These are phyloP conservation scores for Fabriciana adippe DNA, from an alignment of 2,888 invertebrate species.

Conservation along the genomic window DNA sequence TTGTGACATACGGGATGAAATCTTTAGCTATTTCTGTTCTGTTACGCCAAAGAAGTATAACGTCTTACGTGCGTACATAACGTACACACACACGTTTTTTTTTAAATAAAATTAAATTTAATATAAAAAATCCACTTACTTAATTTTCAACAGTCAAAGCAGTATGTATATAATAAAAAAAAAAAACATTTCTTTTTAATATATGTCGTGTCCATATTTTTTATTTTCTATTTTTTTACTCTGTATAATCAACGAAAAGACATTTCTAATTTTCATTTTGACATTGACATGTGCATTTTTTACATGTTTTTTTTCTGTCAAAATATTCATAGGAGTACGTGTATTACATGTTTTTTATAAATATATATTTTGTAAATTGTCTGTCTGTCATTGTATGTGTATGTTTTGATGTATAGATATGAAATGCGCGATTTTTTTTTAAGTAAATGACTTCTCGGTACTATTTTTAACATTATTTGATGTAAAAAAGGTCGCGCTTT, in stretches of 20 bases:
- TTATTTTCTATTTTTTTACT: background rate
- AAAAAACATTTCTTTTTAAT: background rate
- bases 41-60: too few relatives aligned
- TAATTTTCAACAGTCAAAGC: too few relatives aligned
- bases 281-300: too few relatives aligned
- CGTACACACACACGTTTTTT: too few relatives aligned
- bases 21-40: too few relatives aligned
- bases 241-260: background rate
- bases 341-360: constrained; percentile 1
- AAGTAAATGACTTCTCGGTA: background rate
- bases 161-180: too few relatives aligned
- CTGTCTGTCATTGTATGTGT: constrained; percentile 14
- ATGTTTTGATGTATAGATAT: constrained; percentile 1
- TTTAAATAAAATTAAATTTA: background rate
- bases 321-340: constrained; percentile 2
- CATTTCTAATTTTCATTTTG: background rate
- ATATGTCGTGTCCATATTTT: background rate
- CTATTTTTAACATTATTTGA: background rate
- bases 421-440: constrained; percentile 1
- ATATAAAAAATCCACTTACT: background rate
- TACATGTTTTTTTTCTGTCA: background rate
- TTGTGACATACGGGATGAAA: too few relatives aligned
- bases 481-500: background rate
- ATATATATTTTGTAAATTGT: constrained; percentile 5
- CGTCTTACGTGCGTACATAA: too few relatives aligned